phyloP scores from a whole-genome alignment of 2,797 vertebrate genomes.

The Myotis myotis region DNA sequence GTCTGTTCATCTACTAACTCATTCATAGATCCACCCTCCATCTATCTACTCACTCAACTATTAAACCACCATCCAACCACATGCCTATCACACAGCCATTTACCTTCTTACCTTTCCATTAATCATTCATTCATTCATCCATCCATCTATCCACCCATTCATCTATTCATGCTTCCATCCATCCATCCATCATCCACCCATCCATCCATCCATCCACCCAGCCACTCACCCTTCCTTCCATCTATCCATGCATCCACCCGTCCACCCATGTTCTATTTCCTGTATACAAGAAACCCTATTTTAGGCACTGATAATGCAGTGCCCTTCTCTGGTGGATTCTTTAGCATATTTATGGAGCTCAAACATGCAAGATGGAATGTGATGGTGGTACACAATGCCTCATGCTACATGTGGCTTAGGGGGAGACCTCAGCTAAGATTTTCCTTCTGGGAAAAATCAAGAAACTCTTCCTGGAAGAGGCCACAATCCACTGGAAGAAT shows the following conservation, averaged over 20 bases:
- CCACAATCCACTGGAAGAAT: not conserved
- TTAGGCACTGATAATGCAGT: not conserved
- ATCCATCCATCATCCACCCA: not conserved
- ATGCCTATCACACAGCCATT: too few species aligned
- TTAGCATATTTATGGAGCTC: not conserved
- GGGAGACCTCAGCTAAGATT: not conserved
- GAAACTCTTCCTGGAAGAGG: not conserved
- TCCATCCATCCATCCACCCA: not conserved
- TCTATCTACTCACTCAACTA: not conserved
- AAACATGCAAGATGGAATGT: rapidly evolving
- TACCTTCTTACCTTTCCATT: not conserved
- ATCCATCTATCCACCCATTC: too few species aligned
- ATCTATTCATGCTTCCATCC: too few species aligned
- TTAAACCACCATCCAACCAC: not conserved
- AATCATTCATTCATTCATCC: not conserved
- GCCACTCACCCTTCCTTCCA: too few species aligned
- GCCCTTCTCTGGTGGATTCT: not conserved
- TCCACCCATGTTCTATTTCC: not conserved
- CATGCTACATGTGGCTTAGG: not conserved
- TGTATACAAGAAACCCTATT: not conserved
- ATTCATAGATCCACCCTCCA: not conserved
- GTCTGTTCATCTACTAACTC: not conserved
- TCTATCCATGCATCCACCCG: not conserved
- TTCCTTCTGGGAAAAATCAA: not conserved
- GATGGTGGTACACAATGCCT: not conserved